phyloP scores from a whole-genome alignment of 2,113 vertebrate genomes.

The Benitochromis conjunctus region DNA sequence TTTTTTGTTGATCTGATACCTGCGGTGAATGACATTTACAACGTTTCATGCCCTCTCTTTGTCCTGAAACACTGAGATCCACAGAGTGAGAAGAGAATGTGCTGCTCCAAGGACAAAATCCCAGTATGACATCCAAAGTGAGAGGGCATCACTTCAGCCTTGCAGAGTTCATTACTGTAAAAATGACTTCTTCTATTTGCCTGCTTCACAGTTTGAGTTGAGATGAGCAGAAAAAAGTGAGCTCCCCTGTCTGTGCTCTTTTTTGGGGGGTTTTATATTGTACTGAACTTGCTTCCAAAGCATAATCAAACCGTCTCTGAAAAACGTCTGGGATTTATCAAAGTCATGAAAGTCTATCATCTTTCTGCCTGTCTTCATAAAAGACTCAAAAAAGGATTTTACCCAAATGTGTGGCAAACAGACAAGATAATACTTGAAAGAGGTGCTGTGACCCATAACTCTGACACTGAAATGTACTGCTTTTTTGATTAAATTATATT shows the following conservation, averaged over 20 bases:
- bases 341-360: neutral
- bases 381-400: neutral
- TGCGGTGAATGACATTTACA: neutral
- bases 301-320: neutral
- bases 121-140: neutral
- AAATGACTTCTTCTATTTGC: neutral
- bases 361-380: neutral
- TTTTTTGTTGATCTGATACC: neutral
- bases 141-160: neutral
- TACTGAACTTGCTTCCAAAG: neutral
- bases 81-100: neutral
- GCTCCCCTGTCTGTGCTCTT: neutral
- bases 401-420: neutral
- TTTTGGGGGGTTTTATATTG: neutral
- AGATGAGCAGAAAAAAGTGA: accelerated
- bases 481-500: neutral
- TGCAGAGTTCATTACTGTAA: neutral
- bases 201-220: neutral
- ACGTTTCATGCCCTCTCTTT: neutral
- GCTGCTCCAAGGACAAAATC: neutral
- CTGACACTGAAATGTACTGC: neutral
- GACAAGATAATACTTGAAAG: neutral
- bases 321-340: neutral
- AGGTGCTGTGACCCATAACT: neutral
- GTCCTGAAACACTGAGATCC: neutral